Evolutionary conservation across 2,113 vertebrate genomes (phyloP).

Genomic region (Thomomys bottae): DNA sequence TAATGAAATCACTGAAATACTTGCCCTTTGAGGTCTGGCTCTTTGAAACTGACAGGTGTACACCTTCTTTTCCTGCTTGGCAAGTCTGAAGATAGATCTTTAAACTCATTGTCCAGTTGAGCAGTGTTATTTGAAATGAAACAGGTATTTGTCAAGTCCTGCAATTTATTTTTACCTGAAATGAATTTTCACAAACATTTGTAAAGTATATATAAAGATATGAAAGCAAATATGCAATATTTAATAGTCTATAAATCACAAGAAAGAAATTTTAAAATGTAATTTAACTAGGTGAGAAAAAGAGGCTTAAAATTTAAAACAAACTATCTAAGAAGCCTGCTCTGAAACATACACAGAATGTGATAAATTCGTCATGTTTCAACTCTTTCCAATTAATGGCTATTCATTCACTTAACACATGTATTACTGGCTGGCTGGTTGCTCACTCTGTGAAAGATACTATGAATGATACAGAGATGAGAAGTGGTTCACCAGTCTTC

Average conservation of each 20-base stretch:
- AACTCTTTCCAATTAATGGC: neutral
- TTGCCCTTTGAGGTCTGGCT: slow-evolving; percentile 79
- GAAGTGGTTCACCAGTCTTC: neutral
- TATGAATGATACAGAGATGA: neutral
- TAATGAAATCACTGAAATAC: slow-evolving; percentile 38
- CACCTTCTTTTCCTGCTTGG: slow-evolving; percentile 67
- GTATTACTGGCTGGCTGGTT: neutral
- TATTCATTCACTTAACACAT: neutral
- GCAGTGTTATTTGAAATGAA: slow-evolving; percentile 11
- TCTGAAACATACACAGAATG: slow-evolving; percentile 12
- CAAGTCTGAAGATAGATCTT: slow-evolving; percentile 55
- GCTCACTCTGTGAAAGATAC: neutral
- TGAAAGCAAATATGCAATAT: neutral
- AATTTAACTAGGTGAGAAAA: slow-evolving; percentile 34
- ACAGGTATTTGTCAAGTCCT: slow-evolving; percentile 82
- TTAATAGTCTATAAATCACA: neutral
- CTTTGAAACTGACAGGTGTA: slow-evolving; percentile 77
- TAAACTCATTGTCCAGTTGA: slow-evolving; percentile 52
- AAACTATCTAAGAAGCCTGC: neutral
- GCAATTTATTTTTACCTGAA: slow-evolving; percentile 79
- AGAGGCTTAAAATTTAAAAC: slow-evolving; percentile 31
- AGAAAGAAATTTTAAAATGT: slow-evolving; percentile 16
- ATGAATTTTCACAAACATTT: slow-evolving; percentile 68
- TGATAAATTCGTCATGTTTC: slow-evolving; percentile 3
- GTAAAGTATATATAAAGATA: neutral